phyloP scores from a whole-genome alignment of 2,888 invertebrate genomes.

The Metellina segmentata region DNA sequence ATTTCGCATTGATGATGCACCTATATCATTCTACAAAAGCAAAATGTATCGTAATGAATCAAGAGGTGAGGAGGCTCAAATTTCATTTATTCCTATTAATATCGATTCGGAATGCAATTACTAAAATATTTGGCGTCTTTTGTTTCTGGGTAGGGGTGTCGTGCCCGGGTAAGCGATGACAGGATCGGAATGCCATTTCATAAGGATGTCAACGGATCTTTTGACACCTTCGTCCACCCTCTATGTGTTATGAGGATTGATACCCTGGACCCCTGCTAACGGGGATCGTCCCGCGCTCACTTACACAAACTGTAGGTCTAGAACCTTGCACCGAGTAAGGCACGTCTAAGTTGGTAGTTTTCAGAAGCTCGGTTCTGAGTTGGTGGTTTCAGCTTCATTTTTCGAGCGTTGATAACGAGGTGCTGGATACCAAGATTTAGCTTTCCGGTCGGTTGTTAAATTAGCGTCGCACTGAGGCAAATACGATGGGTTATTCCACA shows the following conservation, averaged over 20 bases:
- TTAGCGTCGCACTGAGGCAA: too few relatives aligned
- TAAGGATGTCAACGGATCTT: conserved; percentile 62
- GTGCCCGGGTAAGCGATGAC: conserved; percentile 10
- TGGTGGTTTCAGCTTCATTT: too few relatives aligned
- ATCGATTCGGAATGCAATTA: conserved; percentile 54
- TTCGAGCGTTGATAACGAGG: too few relatives aligned
- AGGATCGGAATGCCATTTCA: conserved; percentile 65
- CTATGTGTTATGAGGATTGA: conserved; percentile 53
- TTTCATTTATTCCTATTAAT: conserved; percentile 11
- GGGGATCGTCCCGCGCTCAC: neutral
- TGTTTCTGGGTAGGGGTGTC: neutral
- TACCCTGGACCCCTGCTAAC: neutral
- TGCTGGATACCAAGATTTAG: too few relatives aligned
- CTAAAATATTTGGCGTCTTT: conserved; percentile 34
- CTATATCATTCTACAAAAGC: too few relatives aligned
- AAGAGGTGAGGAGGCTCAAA: too few relatives aligned
- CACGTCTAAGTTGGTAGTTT: too few relatives aligned
- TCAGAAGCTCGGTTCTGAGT: too few relatives aligned
- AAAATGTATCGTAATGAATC: too few relatives aligned
- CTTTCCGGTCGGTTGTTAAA: too few relatives aligned
- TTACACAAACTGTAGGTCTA: neutral
- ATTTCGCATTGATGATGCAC: too few relatives aligned
- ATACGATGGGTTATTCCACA: too few relatives aligned
- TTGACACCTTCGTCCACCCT: conserved; percentile 55
- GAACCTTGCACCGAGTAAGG: neutral